Evolutionary conservation across 2,113 vertebrate genomes (phyloP).

Genomic region (Cyanoramphus novaezelandiae): DNA sequence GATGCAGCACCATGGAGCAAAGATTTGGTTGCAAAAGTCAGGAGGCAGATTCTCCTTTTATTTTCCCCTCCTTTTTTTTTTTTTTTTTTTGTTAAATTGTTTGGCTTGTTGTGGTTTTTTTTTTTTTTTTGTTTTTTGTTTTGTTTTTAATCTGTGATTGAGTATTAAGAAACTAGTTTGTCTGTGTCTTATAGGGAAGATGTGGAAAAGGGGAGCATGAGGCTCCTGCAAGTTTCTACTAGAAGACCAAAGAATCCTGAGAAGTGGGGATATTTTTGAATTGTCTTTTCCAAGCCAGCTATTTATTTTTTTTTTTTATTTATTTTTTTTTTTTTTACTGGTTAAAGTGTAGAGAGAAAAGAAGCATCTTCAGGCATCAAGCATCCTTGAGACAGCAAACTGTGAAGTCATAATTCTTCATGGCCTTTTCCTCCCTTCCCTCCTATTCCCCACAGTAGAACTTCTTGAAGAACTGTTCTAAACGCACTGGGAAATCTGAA

Average conservation of each 20-base stretch:
- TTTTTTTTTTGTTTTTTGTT: background rate
- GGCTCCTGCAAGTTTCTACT: background rate
- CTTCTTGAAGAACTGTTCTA: background rate
- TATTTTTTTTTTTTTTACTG: background rate
- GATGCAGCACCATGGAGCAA: background rate
- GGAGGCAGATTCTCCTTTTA: background rate
- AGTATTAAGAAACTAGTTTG: background rate
- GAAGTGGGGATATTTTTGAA: background rate
- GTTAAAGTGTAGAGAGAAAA: background rate
- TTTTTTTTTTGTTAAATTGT: background rate
- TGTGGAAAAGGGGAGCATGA: background rate
- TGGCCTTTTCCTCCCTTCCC: background rate
- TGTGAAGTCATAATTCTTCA: background rate
- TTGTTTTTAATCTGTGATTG: background rate
- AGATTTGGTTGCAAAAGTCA: background rate
- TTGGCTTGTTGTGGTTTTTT: background rate
- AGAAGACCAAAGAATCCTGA: background rate
- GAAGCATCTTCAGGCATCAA: background rate
- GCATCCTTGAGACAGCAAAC: background rate
- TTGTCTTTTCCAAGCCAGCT: background rate
- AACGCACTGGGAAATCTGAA: background rate
- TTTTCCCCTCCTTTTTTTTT: rapidly evolving
- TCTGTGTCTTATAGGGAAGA: background rate
- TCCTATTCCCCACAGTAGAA: background rate
- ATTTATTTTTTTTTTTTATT: background rate